Evolutionary conservation across 2,797 vertebrate species (phyloP), one percentile per base, ranked within the genome.

Genomic region (Sarcophilus harrisii): DNA sequence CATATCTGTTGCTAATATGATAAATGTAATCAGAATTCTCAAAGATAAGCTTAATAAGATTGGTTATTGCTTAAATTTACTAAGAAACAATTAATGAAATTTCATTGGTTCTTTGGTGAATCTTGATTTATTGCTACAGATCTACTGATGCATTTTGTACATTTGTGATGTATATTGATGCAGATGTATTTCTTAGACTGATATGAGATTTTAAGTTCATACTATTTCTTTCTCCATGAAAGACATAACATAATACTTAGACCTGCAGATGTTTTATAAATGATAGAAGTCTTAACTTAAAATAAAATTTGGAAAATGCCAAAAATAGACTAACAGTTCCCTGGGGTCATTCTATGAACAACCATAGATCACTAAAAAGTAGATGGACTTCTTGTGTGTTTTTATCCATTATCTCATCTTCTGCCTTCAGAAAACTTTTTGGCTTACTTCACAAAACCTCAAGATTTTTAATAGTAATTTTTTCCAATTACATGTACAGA

Each of bases 21-120:
- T 92, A 93, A 95, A 96, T 94, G 2, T 92, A 93, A 96, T 89
- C 62, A 96, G 18, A 94, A 54, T 89, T 57, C 28, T 59, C 52
- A 94, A 59, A 94, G 96, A 91, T 28, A 21, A 18, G 18, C n/a
- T 16, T 73, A 73, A 18, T 29, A 92, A 58, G 54, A 91, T 9
- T 62, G n/a, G 2, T 81, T 92, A 92, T 49, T 92, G 55, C n/a
- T 81, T 81, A 38, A 45, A 96, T 87, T 95, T 92, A 91, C 57
- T 81, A 24, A 45, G 18, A 8, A 81, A 45, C 21, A 81, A 66
- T 45, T 81, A 81, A 24, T 81, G 8, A 8, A 45, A 81, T 81
- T 81, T 81, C 66, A 81, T 24, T 45, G 66, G n/a, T 24, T 38
- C 2, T 38, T 81, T 81, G 18, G 66, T 81, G n/a, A 81, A 55